These are phyloP conservation scores for Lagocephalus sceleratus DNA, from an alignment of 2,797 vertebrate genomes.

Conservation along the genomic window DNA sequence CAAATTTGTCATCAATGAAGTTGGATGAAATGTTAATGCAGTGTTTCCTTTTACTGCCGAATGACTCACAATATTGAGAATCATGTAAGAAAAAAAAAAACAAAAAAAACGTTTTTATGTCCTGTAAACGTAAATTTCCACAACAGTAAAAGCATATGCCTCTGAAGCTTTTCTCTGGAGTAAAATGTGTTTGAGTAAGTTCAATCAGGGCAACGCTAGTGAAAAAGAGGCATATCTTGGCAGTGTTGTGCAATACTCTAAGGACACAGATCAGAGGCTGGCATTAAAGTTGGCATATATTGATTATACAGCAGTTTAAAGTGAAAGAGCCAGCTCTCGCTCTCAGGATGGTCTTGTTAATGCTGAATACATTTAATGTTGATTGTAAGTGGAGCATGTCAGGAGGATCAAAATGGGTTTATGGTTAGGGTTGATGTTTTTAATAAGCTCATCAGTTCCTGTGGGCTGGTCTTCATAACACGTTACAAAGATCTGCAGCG, in stretches of 20 bases:
- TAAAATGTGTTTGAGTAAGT: background rate
- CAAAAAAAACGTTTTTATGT: too few relatives aligned
- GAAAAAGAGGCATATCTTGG: background rate
- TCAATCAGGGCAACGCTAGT: too few relatives aligned
- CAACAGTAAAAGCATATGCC: background rate
- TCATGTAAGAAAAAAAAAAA: too few relatives aligned
- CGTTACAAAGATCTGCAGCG: background rate
- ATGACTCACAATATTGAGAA: background rate
- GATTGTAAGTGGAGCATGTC: background rate
- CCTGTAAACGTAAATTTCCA: background rate
- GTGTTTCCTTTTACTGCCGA: background rate
- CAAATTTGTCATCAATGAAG: background rate
- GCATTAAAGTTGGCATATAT: too few relatives aligned
- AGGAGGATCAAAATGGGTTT: background rate
- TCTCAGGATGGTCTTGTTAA: slow-evolving; percentile 4
- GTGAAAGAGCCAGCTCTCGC: background rate
- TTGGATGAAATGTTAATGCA: slow-evolving; percentile 7
- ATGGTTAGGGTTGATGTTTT: background rate
- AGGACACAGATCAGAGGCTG: slow-evolving; percentile 3
- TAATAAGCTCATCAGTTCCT: background rate
- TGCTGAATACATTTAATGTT: background rate
- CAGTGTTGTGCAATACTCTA: background rate
- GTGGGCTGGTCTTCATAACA: background rate
- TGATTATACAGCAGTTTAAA: too few relatives aligned
- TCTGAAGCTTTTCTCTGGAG: background rate